Conservation (phyloP, 1,140 invertebrate species). For the Bacillus rossius region DNA sequence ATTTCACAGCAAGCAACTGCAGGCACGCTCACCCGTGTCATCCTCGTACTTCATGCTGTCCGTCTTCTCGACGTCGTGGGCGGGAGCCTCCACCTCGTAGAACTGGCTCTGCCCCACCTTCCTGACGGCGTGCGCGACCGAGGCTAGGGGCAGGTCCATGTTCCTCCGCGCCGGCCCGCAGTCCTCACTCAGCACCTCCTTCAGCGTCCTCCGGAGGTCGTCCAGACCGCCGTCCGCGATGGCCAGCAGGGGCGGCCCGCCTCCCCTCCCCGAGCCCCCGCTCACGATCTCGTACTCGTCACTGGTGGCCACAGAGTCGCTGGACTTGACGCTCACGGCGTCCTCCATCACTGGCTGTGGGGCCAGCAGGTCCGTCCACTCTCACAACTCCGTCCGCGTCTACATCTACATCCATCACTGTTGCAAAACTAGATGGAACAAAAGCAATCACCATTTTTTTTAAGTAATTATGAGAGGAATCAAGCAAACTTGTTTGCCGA, state of each 20-base stretch:
- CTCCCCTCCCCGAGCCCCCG: constrained; percentile 18
- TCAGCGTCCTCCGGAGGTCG: constrained; percentile 65
- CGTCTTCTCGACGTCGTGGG: constrained; percentile 58
- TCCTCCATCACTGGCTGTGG: constrained; percentile 65
- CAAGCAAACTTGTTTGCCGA: no score
- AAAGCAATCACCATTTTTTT: no score
- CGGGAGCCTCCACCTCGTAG: constrained; percentile 33
- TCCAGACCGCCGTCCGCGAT: constrained; percentile 65
- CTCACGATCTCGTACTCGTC: constrained; percentile 80
- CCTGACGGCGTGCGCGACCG: constrained; percentile 12
- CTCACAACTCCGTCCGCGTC: no score
- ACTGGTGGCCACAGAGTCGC: constrained; percentile 74
- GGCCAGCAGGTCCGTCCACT: no score
- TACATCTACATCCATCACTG: no score
- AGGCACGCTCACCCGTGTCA: constrained; percentile 63
- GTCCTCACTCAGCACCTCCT: constrained; percentile 58
- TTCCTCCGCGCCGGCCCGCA: constrained; percentile 4
- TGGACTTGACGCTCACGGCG: constrained; percentile 68
- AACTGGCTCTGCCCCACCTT: constrained; percentile 39
- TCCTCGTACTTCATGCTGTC: constrained; percentile 71
- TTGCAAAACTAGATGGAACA: no score
- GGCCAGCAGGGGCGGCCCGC: constrained; percentile 56
- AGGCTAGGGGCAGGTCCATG: background rate
- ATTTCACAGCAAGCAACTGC: no score
- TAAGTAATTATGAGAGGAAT: no score